phyloP scores from a whole-genome alignment of 2,113 vertebrate species.

The Brevimyrus niger region DNA sequence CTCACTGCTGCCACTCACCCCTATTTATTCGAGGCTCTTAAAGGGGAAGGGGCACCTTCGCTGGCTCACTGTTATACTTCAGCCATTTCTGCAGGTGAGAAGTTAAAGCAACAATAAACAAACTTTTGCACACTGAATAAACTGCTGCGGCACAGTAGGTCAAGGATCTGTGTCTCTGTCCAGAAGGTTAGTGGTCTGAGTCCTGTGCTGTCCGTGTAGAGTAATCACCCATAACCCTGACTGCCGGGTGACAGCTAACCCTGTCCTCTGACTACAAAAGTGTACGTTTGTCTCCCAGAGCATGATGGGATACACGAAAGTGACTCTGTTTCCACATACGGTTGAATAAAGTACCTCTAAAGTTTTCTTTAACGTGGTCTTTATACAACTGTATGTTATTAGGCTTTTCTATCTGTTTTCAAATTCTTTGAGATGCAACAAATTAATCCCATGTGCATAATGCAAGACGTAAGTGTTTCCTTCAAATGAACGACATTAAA shows the following conservation, averaged over 20 bases:
- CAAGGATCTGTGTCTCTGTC: neutral
- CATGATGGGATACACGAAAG: neutral
- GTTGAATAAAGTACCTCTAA: neutral
- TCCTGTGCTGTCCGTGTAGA: neutral
- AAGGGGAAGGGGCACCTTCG: neutral
- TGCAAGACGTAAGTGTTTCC: neutral
- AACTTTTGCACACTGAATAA: too few species aligned
- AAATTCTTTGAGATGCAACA: neutral
- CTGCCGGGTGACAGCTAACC: neutral
- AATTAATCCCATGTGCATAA: neutral
- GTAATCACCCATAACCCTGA: neutral
- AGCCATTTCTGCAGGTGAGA: neutral
- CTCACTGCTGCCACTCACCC: constrained; percentile 35
- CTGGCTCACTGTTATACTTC: constrained; percentile 30
- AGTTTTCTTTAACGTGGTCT: neutral
- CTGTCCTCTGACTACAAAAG: neutral
- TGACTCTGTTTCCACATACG: neutral
- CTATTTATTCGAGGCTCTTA: constrained; percentile 35
- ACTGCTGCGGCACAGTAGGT: neutral
- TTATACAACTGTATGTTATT: neutral
- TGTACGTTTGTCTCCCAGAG: neutral
- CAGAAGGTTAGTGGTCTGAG: neutral
- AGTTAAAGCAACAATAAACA: neutral
- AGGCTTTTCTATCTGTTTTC: neutral
- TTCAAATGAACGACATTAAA: neutral